Percentiles rank a stretch among this genome's conserved stretches.
Conservation (phyloP, 2,888 invertebrate species). For the Chloroclystis v-ata region DNA sequence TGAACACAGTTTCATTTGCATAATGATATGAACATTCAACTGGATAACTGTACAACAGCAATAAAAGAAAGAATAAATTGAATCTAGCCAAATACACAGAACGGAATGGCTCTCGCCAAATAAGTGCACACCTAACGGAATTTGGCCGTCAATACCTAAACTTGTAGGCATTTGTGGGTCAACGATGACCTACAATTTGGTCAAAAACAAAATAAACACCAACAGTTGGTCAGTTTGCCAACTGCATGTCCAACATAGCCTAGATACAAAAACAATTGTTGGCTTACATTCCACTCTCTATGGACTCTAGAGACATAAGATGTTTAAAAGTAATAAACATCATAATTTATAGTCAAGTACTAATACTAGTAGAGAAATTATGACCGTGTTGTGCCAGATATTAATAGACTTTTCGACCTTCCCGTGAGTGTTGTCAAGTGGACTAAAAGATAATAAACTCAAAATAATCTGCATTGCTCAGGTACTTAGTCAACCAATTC, state of each 20-base stretch:
- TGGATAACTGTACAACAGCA: not conserved
- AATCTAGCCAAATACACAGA: conserved; percentile 1
- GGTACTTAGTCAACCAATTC: too few species aligned
- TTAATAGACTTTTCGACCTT: too few species aligned
- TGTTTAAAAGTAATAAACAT: too few species aligned
- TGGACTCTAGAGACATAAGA: not conserved
- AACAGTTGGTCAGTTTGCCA: conserved; percentile 18
- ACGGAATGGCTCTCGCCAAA: conserved; percentile 28
- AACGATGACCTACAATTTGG: conserved; percentile 34
- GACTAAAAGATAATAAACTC: too few species aligned
- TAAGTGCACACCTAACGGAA: conserved; percentile 36
- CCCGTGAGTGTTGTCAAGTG: too few species aligned
- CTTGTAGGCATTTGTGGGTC: conserved; percentile 11
- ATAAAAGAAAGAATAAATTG: not conserved
- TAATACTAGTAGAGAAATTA: too few species aligned
- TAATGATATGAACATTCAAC: too few species aligned
- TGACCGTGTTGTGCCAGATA: too few species aligned
- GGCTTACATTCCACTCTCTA: conserved; percentile 11
- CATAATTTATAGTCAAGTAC: too few species aligned
- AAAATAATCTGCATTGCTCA: too few species aligned
- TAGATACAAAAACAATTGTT: conserved; percentile 11
- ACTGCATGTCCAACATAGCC: conserved; percentile 21
- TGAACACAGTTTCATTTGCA: too few species aligned
- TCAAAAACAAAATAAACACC: conserved; percentile 23
- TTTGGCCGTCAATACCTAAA: conserved; percentile 30